Base-by-base conservation (phyloP, 2,113 vertebrate genomes). In the Cololabis saira region DNA sequence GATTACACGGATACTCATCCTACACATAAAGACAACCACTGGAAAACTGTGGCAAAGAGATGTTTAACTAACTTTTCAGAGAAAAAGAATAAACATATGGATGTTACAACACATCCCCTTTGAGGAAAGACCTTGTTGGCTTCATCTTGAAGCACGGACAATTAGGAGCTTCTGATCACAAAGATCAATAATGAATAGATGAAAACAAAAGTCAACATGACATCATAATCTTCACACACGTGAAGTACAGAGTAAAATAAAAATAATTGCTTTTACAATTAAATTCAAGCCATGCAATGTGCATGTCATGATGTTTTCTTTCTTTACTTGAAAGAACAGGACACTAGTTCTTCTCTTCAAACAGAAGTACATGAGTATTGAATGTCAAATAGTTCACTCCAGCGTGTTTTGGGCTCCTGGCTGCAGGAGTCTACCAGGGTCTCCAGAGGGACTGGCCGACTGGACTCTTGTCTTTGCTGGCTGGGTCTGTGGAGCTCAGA, bases 381-480 rank as follows among this genome's bases (percentile, higher is more conserved):
- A 37, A 37, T 37, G 33, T 37, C 33, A 37, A 11, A 37, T 37
- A 7, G 33, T 27, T 27, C 24, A 48, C 15, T 71, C 57, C 52
- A 44, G 10, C 55, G 41, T 11, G 8, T 61, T n/a, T 59, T 60
- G 71, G 17, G 7, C 19, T 67, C 22, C 40, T 55, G 45, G 47
- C 50, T 37, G 33, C 1, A 10, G 1, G 30, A 30, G 43, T 85
- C 82, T 88, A 78, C 81, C 82, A 89, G 0, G 83, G 86, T 65
- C 89, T 90, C 87, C 83, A 90, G 80, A 68, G 75, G 62, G 60
- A 3, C 3, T 51, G 62, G 48, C 44, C 67, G 13, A 51, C 63
- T 52, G 43, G 51, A 53, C 56, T 65, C 68, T 66, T 82, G 18
- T 83, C 77, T 78, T 80, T 68, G 66, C 22, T 70, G 44, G 52